Evolutionary conservation across 2,888 invertebrate genomes (phyloP), one percentile per base, ranked within the genome.

Genomic region (Rosalia funebris): DNA sequence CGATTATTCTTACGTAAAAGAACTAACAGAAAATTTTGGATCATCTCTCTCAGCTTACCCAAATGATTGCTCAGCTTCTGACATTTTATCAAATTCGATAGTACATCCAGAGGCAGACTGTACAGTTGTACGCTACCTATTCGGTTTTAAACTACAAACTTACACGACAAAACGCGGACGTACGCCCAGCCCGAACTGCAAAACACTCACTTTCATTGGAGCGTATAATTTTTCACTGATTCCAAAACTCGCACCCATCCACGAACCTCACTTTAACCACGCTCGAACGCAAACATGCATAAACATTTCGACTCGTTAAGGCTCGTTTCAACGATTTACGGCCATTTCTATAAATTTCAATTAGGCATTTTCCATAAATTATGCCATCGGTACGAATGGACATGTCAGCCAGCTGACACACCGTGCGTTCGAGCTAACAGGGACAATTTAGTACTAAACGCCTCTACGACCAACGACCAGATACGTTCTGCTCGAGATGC

Each of bases 281-380:
- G 12, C 42, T 42, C 19, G 47, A 31, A 12, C 20, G 50, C 36
- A 36, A 39, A 50, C 37, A 39, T 39, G 20, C 50, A 50, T 20
- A 37, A 34, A 50, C 42, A 50, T 34, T 14, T 32, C 37, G 25
- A 20, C 50, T 50, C 37, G 50, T 50, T 50, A 50, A 20, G 50
- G n/a, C 2, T 15, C 20, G 37, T 50, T 19, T 19, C 37, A 11
- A 50, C 50, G 15, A 50, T 50, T 50, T 50, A 50, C 37, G 20
- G 50, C 37, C 37, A 39, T 50, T 50, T 50, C 50, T 50, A 50
- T 50, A 50, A 50, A 50, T 50, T 50, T 50, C 50, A 39, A 37
- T 50, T 50, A 39, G 50, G 37, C 39, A 37, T 36, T 50, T 39
- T 37, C 50, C 39, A 50, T 50, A 50, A 50, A 50, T 50, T 50